A percentile compares a stretch with the other conserved stretches of the same genome.
Conservation (phyloP, 2,797 vertebrate species). For the Tokudaia tokunoshimensis region DNA sequence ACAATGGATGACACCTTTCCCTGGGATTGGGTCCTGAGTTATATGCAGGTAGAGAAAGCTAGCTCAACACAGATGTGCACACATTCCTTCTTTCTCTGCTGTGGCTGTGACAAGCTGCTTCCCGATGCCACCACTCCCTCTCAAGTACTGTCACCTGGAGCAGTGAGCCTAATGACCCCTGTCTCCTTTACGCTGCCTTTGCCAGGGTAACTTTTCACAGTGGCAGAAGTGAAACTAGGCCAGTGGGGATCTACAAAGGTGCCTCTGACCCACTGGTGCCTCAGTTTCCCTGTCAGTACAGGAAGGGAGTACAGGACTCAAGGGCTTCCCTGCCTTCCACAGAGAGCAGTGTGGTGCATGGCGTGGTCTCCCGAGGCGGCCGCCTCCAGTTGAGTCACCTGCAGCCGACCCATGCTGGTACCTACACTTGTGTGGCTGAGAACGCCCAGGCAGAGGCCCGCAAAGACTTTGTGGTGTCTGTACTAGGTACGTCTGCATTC, state of each 20-base stretch:
- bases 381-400: slow-evolving; percentile 93
- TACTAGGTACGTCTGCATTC: slow-evolving; percentile 90
- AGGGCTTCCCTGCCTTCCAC: neutral
- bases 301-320: accelerated
- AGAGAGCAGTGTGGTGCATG: slow-evolving; percentile 89
- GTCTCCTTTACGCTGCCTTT: neutral
- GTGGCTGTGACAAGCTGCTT: neutral
- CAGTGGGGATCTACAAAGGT: accelerated
- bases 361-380: slow-evolving; percentile 89
- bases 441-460: slow-evolving; percentile 87
- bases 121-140: neutral
- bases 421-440: slow-evolving; percentile 92
- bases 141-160: neutral
- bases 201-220: neutral
- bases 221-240: neutral
- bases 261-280: neutral
- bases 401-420: slow-evolving; percentile 92
- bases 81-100: neutral
- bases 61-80: neutral
- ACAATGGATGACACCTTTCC: neutral
- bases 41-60: neutral
- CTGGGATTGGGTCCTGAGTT: neutral
- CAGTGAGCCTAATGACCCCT: neutral
- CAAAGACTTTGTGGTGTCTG: slow-evolving; percentile 91
- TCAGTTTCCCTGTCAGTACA: neutral